Conservation (phyloP, 2,888 invertebrate genomes). For the Microctonus aethiopoides region DNA sequence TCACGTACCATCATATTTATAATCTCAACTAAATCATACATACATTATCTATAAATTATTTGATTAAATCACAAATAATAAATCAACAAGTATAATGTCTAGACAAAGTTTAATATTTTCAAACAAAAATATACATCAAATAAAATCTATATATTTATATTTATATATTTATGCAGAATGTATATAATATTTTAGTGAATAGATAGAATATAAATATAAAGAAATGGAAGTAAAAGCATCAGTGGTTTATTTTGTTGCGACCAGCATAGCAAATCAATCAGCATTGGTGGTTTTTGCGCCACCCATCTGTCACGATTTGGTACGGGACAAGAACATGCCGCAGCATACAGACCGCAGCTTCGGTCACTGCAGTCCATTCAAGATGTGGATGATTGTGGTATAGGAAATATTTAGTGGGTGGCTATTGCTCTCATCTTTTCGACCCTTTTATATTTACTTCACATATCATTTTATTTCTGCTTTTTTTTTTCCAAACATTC, state of each 20-base stretch:
- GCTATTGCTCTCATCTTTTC: conserved; percentile 24
- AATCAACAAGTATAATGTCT: too few relatives aligned
- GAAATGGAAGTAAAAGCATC: conserved; percentile 17
- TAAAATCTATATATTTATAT: not conserved
- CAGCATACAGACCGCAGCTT: conserved; percentile 60
- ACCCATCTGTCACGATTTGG: conserved; percentile 63
- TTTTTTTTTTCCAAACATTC: not conserved
- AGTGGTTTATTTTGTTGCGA: conserved; percentile 46
- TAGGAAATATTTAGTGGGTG: conserved; percentile 53
- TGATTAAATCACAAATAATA: too few relatives aligned
- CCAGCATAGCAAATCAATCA: conserved; percentile 65
- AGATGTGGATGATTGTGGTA: conserved; percentile 47
- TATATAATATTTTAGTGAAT: too few relatives aligned
- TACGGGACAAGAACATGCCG: conserved; percentile 57
- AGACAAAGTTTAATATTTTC: too few relatives aligned
- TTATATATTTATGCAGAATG: too few relatives aligned
- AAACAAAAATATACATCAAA: too few relatives aligned
- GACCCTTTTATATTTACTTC: not conserved
- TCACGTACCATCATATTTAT: too few relatives aligned
- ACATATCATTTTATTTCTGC: too few relatives aligned
- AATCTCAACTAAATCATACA: too few relatives aligned
- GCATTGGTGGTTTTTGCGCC: conserved; percentile 65
- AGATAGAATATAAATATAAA: not conserved
- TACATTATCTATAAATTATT: too few relatives aligned
- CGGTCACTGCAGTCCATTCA: conserved; percentile 52